These are phyloP conservation scores for Centroberyx gerrardi DNA, from an alignment of 2,797 vertebrate species.

Conservation along the genomic window DNA sequence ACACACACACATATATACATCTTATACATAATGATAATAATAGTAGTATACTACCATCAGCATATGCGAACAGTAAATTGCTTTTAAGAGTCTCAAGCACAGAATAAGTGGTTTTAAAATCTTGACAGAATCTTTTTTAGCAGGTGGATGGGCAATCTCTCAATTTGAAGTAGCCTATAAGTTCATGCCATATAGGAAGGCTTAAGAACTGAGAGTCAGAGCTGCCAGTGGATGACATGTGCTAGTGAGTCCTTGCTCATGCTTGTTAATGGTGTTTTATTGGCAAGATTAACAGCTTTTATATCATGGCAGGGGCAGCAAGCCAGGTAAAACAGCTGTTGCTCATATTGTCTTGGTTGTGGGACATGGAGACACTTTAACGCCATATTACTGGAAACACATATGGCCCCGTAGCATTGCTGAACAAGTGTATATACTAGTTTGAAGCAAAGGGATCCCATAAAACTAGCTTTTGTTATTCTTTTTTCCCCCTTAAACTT, in stretches of 20 bases:
- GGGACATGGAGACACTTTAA: slow-evolving; percentile 73
- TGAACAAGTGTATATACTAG: slow-evolving; percentile 49
- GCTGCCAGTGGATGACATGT: slow-evolving; percentile 70
- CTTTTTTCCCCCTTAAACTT: neutral
- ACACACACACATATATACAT: slow-evolving; percentile 19
- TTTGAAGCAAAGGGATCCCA: slow-evolving; percentile 47
- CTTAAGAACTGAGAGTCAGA: slow-evolving; percentile 56
- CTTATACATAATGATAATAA: slow-evolving; percentile 30
- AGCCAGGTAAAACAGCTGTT: slow-evolving; percentile 84
- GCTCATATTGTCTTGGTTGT: slow-evolving; percentile 80
- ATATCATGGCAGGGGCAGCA: slow-evolving; percentile 81
- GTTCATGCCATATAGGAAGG: slow-evolving; percentile 50
- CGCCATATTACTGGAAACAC: slow-evolving; percentile 71
- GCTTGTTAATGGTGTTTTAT: slow-evolving; percentile 84
- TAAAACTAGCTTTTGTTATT: slow-evolving; percentile 44
- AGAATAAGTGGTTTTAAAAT: slow-evolving; percentile 42
- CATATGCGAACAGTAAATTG: slow-evolving; percentile 55
- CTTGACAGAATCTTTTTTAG: slow-evolving; percentile 37
- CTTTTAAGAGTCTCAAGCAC: slow-evolving; percentile 58
- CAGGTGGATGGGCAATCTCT: slow-evolving; percentile 32
- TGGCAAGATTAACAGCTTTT: slow-evolving; percentile 84
- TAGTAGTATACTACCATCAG: slow-evolving; percentile 31
- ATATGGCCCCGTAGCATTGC: slow-evolving; percentile 56
- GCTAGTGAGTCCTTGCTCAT: slow-evolving; percentile 76
- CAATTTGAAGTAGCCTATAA: slow-evolving; percentile 40